Base-by-base conservation (phyloP, 2,888 invertebrate genomes). In the Drosophila ochracea region DNA sequence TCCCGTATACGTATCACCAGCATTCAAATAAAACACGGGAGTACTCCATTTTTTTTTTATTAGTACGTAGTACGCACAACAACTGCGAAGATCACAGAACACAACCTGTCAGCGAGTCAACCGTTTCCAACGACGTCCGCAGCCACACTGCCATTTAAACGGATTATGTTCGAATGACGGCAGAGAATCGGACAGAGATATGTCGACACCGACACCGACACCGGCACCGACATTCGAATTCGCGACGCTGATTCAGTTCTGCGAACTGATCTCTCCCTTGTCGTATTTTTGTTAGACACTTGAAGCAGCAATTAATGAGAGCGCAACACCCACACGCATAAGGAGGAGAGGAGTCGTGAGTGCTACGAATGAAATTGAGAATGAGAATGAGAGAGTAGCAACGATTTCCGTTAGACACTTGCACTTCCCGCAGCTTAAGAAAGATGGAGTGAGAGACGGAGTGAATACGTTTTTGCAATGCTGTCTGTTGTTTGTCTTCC, bases 1-100 rank as follows among this genome's bases (percentile, higher is more conserved):
- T 0, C 98, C 98, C 1, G 97, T 97, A 92, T 96, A 99, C 0
- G 97, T 97, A 92, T 99, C 98, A 0, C 98, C 98, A 0, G 97
- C 98, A 91, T 98, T 98, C 21, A 99, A 94, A 91, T 97, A 97
- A 6, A 98, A 91, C 0, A 97, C 96, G 0, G 95, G 95, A 0
- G 94, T 95, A 39, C 95, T 95, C 94, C 94, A 2, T 94, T 95
- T 25, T 25, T 3, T 25, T 25, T 3, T 39, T 30, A 30, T n/a
- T 31, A 30, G 30, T 28, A n/a, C 2, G 3, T 7, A n/a, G 19
- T 37, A 37, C 49, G 28, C 41, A 68, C 50, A 28, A 47, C 64
- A 57, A 55, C 41, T 28, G 52, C 28, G 13, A 57, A 19, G 70
- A 70, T 52, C 76, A 63, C 61, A 78, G 49, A 47, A 35, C 10